Percentiles rank a stretch among this genome's conserved stretches.
Conservation (phyloP, 2,113 vertebrate genomes). For the Serinus canaria region DNA sequence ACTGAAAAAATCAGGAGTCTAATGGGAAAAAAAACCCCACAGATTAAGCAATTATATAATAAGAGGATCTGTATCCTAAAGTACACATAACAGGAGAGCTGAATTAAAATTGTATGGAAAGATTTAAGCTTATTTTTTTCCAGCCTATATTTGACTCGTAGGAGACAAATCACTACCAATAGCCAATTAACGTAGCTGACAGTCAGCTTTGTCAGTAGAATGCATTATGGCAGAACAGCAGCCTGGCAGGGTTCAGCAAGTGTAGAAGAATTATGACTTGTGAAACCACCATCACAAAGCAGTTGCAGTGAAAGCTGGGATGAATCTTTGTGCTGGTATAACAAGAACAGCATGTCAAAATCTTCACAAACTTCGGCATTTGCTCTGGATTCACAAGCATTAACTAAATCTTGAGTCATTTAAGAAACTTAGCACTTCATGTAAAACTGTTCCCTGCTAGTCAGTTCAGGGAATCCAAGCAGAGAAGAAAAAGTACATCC, state of each 20-base stretch:
- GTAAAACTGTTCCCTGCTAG: neutral
- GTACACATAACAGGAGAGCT: neutral
- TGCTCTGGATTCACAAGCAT: neutral
- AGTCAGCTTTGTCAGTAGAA: neutral
- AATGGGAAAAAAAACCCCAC: neutral
- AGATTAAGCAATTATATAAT: neutral
- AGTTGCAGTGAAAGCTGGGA: neutral
- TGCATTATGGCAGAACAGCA: neutral
- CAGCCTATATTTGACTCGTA: neutral
- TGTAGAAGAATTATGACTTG: neutral
- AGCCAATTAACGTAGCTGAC: neutral
- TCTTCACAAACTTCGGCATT: neutral
- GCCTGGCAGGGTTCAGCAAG: neutral
- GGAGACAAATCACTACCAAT: neutral
- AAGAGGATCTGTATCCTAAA: neutral
- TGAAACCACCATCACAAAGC: conserved; percentile 7
- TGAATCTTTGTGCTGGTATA: neutral
- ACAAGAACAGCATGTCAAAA: neutral
- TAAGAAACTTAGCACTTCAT: neutral
- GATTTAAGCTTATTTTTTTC: neutral
- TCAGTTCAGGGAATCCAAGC: neutral
- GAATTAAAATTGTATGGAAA: neutral
- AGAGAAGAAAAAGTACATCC: neutral
- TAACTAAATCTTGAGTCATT: neutral
- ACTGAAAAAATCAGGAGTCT: neutral